phyloP scores from a whole-genome alignment of 2,888 invertebrate species.

The Gnatocerus cornutus region DNA sequence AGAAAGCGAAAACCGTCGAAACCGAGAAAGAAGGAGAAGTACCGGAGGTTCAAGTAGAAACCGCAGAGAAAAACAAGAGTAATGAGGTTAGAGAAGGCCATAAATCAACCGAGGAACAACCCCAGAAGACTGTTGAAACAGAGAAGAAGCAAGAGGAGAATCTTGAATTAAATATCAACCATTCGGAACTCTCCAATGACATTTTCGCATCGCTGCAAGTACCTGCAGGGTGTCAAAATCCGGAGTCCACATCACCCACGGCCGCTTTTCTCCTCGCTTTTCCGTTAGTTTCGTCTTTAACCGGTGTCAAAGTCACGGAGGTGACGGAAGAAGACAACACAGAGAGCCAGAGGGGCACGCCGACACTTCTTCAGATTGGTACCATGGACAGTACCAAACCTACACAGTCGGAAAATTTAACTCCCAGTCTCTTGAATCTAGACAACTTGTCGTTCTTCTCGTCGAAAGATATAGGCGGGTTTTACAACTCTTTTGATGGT shows the following conservation, averaged over 20 bases:
- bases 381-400: conserved; percentile 67
- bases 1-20: conserved; percentile 2
- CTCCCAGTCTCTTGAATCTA: conserved; percentile 67
- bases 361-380: conserved; percentile 71
- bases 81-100: background rate
- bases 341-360: conserved; percentile 70
- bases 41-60: background rate
- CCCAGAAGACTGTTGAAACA: conserved; percentile 13
- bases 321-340: conserved; percentile 73
- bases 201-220: conserved; percentile 77
- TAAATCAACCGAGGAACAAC: background rate
- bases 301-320: conserved; percentile 73
- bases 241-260: conserved; percentile 81
- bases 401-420: conserved; percentile 64
- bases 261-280: conserved; percentile 85
- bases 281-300: conserved; percentile 79
- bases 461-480: conserved; percentile 62
- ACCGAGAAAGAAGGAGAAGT: conserved; percentile 12
- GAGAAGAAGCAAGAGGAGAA: conserved; percentile 47
- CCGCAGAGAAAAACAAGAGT: background rate
- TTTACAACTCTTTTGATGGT: conserved; percentile 56
- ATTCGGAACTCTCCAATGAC: conserved; percentile 76
- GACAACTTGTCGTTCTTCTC: conserved; percentile 69
- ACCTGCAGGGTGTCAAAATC: conserved; percentile 73
- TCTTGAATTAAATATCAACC: conserved; percentile 57